A percentile compares a stretch with the other conserved stretches of the same genome.
phyloP scores from a whole-genome alignment of 2,797 vertebrate genomes.

The Parotocinclus haroldoi region DNA sequence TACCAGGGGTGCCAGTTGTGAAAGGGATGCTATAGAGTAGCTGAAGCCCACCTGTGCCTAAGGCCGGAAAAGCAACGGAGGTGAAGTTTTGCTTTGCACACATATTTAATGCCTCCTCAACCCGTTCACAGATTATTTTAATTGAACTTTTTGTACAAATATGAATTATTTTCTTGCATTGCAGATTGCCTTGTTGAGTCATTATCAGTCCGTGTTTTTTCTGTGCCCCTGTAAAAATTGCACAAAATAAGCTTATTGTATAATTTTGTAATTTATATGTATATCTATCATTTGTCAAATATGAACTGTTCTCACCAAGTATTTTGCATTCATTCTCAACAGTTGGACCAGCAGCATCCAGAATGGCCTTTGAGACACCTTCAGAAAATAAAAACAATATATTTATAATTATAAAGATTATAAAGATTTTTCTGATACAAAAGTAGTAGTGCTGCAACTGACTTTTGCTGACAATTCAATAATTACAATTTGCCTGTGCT shows the following conservation, averaged over 20 bases:
- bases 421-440: too few relatives aligned
- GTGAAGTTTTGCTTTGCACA: constrained; percentile 50
- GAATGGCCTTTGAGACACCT: constrained; percentile 75
- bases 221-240: constrained; percentile 50
- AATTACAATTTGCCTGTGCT: too few relatives aligned
- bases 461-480: too few relatives aligned
- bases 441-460: too few relatives aligned
- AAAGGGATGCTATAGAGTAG: too few relatives aligned
- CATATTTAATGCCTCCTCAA: constrained; percentile 55
- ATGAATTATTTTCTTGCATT: constrained; percentile 70
- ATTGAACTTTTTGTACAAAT: constrained; percentile 50
- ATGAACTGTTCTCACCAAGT: constrained; percentile 53
- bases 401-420: too few relatives aligned
- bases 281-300: background rate
- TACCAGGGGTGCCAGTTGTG: too few relatives aligned
- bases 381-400: background rate
- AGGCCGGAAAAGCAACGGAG: constrained; percentile 68
- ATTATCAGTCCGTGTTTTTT: constrained; percentile 57
- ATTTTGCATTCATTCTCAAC: constrained; percentile 60
- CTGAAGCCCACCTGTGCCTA: constrained; percentile 67
- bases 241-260: background rate
- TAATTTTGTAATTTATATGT: too few relatives aligned
- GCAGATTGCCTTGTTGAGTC: constrained; percentile 68
- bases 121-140: constrained; percentile 38
- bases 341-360: constrained; percentile 65